Evolutionary conservation across 2,113 vertebrate genomes (phyloP), one percentile per base, ranked within the genome.

Genomic region (Terrapene triunguis): DNA sequence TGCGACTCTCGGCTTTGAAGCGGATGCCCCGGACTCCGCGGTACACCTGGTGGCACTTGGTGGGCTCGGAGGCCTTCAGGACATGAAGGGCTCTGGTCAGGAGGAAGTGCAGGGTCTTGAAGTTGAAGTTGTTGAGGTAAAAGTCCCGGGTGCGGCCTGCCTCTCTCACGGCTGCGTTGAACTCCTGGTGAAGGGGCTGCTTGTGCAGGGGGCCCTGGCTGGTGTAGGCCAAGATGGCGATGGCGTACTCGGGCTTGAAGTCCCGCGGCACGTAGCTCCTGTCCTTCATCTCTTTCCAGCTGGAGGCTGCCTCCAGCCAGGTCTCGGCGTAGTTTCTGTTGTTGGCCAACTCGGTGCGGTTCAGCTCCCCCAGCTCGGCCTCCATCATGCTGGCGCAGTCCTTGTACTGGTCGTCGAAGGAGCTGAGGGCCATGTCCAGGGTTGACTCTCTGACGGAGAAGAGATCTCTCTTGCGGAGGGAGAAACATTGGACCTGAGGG

Each of bases 401-500:
- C 2, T 2, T 51, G 6, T 98, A 98, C 91, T 98, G 98, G 89
- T 98, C 98, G 1, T 98, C 98, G 1, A 98, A 98, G 80, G 98
- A 96, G 32, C 44, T 55, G 8, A 6, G 53, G 29, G 97, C 97
- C 98, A 96, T 97, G 84, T 98, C 95, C 42, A 98, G 88, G 0
- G 19, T n/a, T 2, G 54, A n/a, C 89, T 98, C 97, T 80, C 80
- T 79, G 42, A 50, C 0, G 5, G 92, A 19, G 25, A 92, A 55
- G 17, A 97, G 50, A 47, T 94, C 90, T 84, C 83, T 24, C 6
- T 2, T 82, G 13, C 22, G 14, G 11, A 65, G 2, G 32, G 81
- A 48, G 7, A 94, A 88, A 25, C 91, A 54, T 38, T 79, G 93
- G 62, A 53, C 87, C 96, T 98, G 89, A 9, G 13, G 19, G 14